Percentiles rank a stretch among this genome's conserved stretches.
Conservation (phyloP, 1,140 invertebrate species). For the Leptopilina boulardi region DNA sequence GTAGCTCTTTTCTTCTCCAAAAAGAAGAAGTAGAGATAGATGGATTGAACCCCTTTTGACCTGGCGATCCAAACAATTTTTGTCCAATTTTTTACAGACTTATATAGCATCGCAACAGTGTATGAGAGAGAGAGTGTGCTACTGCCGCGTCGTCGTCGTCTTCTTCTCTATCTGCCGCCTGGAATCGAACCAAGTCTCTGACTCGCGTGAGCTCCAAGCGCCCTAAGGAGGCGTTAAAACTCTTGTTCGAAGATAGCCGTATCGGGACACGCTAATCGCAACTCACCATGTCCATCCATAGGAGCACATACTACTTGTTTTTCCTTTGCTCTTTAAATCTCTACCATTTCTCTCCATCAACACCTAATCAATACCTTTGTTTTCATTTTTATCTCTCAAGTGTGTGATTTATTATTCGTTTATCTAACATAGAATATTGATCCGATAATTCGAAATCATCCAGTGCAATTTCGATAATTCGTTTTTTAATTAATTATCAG, state of each 20-base stretch:
- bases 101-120: not conserved
- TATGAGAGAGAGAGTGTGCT: constrained; percentile 24
- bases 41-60: constrained; percentile 6
- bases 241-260: constrained; percentile 61
- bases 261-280: constrained; percentile 58
- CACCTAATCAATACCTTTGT: not conserved
- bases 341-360: not conserved
- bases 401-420: not conserved
- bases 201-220: constrained; percentile 42
- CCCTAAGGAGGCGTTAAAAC: constrained; percentile 49
- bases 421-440: too few species aligned
- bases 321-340: constrained; percentile 28
- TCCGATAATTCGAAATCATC: too few species aligned
- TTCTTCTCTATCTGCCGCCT: constrained; percentile 58
- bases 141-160: not conserved
- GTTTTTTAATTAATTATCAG: too few species aligned
- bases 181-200: constrained; percentile 52
- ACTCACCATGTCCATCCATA: constrained; percentile 55
- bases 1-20: constrained; percentile 29
- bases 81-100: constrained; percentile 43
- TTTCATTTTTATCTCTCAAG: not conserved
- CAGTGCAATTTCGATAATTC: too few species aligned
- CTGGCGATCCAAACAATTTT: constrained; percentile 48
- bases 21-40: not conserved
- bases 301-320: constrained; percentile 58